Percentiles rank a stretch among this genome's conserved stretches.
These are phyloP conservation scores for Neelides sp. DNA, from an alignment of 1,140 invertebrate genomes.

Conservation along the genomic window DNA sequence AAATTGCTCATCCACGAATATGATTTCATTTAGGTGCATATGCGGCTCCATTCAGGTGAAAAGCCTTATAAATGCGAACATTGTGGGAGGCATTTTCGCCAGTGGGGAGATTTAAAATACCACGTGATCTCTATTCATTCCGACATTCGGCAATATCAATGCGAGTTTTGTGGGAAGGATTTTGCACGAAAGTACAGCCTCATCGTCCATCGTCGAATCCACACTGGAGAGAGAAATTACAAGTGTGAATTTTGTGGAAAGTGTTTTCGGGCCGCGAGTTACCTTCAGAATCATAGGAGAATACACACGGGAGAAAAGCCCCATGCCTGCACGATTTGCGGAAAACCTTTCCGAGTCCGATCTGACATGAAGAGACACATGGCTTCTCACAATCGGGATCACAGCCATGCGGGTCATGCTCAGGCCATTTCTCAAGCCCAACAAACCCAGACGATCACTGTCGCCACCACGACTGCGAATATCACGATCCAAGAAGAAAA, in stretches of 20 bases:
- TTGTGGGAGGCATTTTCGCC: slow-evolving; percentile 62
- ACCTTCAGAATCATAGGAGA: slow-evolving; percentile 69
- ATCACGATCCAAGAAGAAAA: neutral
- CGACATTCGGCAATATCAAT: slow-evolving; percentile 66
- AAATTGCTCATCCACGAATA: slow-evolving; percentile 13
- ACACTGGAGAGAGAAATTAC: slow-evolving; percentile 80
- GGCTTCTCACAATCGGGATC: slow-evolving; percentile 53
- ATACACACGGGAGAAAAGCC: slow-evolving; percentile 84
- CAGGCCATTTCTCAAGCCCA: neutral
- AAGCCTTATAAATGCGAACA: slow-evolving; percentile 67
- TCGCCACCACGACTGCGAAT: too few species aligned
- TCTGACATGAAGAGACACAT: slow-evolving; percentile 81
- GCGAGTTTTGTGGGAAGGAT: slow-evolving; percentile 80
- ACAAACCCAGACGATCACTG: neutral
- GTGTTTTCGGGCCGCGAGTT: slow-evolving; percentile 70
- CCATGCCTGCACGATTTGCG: slow-evolving; percentile 59
- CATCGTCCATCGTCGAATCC: slow-evolving; percentile 77
- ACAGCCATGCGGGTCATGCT: neutral
- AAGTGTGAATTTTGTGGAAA: slow-evolving; percentile 72
- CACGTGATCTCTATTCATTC: slow-evolving; percentile 77
- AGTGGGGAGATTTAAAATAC: slow-evolving; percentile 80
- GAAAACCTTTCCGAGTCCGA: slow-evolving; percentile 67
- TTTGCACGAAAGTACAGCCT: slow-evolving; percentile 85
- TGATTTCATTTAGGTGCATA: slow-evolving; percentile 46
- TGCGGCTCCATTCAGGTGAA: slow-evolving; percentile 57